phyloP scores from a whole-genome alignment of 2,113 vertebrate genomes.

The Psammodynastes pulverulentus region DNA sequence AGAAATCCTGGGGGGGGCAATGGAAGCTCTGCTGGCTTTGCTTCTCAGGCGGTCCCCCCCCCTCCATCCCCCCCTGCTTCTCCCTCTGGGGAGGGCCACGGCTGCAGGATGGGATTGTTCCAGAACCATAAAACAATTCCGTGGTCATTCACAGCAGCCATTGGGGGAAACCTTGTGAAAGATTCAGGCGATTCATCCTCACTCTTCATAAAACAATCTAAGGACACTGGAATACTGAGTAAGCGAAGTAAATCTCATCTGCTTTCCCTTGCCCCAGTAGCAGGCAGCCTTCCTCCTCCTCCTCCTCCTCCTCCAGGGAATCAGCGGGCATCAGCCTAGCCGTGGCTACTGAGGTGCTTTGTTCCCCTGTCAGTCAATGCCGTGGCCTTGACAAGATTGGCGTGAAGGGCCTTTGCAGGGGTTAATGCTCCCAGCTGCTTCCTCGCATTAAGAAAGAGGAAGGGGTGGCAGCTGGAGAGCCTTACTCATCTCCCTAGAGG shows the following conservation, averaged over 20 bases:
- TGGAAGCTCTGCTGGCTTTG: neutral
- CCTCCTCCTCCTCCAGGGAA: neutral
- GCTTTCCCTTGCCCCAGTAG: neutral
- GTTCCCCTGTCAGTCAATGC: neutral
- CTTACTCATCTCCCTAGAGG: neutral
- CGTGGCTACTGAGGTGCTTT: neutral
- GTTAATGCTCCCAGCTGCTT: neutral
- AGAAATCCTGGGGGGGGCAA: neutral
- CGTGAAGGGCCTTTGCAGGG: neutral
- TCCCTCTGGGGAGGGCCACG: neutral
- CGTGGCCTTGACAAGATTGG: neutral
- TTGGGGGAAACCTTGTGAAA: neutral
- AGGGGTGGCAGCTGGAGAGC: neutral
- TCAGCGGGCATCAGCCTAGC: neutral
- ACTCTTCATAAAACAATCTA: neutral
- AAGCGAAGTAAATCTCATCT: neutral
- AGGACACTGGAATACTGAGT: neutral
- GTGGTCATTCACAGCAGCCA: neutral
- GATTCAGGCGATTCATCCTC: neutral
- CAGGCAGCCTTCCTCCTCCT: too few relatives aligned
- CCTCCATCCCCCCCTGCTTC: neutral
- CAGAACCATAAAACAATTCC: neutral
- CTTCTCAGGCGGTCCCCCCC: neutral
- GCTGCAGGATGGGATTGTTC: neutral
- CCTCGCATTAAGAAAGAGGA: neutral